These are phyloP conservation scores for Chrysolina americana DNA, from an alignment of 2,888 invertebrate species.

Conservation along the genomic window DNA sequence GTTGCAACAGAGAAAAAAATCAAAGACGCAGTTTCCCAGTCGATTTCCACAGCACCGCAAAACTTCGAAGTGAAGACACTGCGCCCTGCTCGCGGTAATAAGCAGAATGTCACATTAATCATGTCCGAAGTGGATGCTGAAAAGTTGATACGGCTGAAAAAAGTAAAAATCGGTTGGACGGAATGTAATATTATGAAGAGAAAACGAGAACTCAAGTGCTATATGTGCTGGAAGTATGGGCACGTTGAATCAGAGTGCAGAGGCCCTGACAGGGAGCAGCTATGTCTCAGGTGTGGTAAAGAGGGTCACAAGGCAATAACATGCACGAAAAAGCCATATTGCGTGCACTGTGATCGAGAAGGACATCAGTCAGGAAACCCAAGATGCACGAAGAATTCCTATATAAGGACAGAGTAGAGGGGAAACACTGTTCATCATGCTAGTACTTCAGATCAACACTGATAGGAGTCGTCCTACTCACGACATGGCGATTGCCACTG, in stretches of 20 bases:
- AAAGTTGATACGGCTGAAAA: conserved; percentile 25
- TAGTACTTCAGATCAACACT: background rate
- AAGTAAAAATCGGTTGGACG: conserved; percentile 36
- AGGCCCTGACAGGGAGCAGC: conserved; percentile 11
- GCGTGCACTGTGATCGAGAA: no score
- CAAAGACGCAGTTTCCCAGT: background rate
- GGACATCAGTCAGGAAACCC: background rate
- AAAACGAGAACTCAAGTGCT: background rate
- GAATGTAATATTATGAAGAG: conserved; percentile 40
- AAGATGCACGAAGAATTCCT: no score
- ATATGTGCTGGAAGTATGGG: conserved; percentile 2
- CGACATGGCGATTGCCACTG: background rate
- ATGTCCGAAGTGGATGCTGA: conserved; percentile 29
- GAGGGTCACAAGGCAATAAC: no score
- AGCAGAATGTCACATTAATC: conserved; percentile 29
- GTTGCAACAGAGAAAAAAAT: conserved; percentile 1
- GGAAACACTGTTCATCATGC: background rate
- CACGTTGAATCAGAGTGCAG: conserved; percentile 10
- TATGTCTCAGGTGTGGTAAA: no score
- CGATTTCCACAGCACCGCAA: background rate
- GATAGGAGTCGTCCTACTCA: conserved; percentile 8
- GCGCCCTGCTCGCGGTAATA: background rate
- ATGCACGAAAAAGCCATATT: no score
- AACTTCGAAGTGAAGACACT: conserved; percentile 15
- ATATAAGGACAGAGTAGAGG: background rate